Conservation (phyloP, 2,888 invertebrate species). For the Pseudococcus viburni region DNA sequence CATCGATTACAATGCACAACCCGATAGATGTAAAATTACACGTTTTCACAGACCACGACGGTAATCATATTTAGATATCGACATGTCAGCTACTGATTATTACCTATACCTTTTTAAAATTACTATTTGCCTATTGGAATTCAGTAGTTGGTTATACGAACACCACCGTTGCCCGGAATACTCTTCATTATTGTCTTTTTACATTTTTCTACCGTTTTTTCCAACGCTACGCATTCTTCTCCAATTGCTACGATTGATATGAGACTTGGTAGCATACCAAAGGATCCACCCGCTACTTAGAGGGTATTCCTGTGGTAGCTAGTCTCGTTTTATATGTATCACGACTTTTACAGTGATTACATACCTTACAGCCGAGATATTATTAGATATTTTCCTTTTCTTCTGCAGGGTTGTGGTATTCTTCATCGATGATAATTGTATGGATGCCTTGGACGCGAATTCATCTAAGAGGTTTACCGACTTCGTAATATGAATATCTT, state of each 20-base stretch:
- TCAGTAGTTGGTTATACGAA: conserved; percentile 47
- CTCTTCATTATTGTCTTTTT: conserved; percentile 59
- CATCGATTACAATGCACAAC: conserved; percentile 63
- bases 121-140: conserved; percentile 63
- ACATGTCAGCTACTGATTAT: conserved; percentile 66
- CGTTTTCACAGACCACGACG: conserved; percentile 63
- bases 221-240: conserved; percentile 37
- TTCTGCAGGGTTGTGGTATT: not conserved
- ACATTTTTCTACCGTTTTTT: not conserved
- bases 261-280: conserved; percentile 43
- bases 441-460: conserved; percentile 24
- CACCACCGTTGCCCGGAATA: not conserved
- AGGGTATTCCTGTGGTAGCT: not conserved
- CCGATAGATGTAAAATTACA: conserved; percentile 61
- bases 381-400: not conserved
- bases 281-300: conserved; percentile 45
- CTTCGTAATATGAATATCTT: not conserved
- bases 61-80: conserved; percentile 65
- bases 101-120: conserved; percentile 61
- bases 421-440: not conserved
- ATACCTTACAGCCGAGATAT: not conserved
- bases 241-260: conserved; percentile 29
- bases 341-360: conserved; percentile 36
- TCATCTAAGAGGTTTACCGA: not conserved
- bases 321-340: conserved; percentile 40